Evolutionary conservation across 2,888 invertebrate species (phyloP), one percentile per base, ranked within the genome.

Genomic region (Xylophagus ater): DNA sequence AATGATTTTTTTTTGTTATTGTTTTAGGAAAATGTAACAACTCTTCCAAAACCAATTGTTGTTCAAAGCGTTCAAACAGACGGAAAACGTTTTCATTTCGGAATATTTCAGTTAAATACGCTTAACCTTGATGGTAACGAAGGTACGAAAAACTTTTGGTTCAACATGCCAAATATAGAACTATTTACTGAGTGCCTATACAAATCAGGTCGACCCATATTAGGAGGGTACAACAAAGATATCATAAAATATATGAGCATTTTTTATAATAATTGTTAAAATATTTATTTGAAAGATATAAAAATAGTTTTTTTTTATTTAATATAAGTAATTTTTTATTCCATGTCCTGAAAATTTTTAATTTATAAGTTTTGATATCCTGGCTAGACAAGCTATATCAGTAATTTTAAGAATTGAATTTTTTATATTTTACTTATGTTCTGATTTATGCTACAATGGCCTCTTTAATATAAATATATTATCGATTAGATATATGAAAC

Each of bases 51-150:
- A 52, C 92, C 93, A 4, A 69, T 92, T 36, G 77, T 78, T 28
- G 66, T 90, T 3, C 92, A 93, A 58, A 80, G 81, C 55, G 71
- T 93, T 47, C 85, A 87, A 50, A 79, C 84, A 4, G 80, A 89
- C 57, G 82, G 87, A 2, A 68, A 74, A 48, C 65, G 69, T 26
- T 86, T 83, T 56, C 80, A 88, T 56, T 89, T 92, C 57, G 79
- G 82, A 4, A 73, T 87, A 13, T 74, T 85, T 41, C 89, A 94
- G 63, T 67, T 94, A 10, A 88, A 89, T 53, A 85, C 85, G 1
- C 65, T 87, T 23, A 73, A 85, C 59, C 61, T 86, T 3, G 65
- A 68, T 47, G 70, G 72, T 1, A 57, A 52, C 10, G 68, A 71
- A 17, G 73, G 73, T 18, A 59, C 69, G 1, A 84, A 78, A 57